Base-by-base conservation (phyloP, 2,888 invertebrate genomes). In the Tetrapedia diversipes region DNA sequence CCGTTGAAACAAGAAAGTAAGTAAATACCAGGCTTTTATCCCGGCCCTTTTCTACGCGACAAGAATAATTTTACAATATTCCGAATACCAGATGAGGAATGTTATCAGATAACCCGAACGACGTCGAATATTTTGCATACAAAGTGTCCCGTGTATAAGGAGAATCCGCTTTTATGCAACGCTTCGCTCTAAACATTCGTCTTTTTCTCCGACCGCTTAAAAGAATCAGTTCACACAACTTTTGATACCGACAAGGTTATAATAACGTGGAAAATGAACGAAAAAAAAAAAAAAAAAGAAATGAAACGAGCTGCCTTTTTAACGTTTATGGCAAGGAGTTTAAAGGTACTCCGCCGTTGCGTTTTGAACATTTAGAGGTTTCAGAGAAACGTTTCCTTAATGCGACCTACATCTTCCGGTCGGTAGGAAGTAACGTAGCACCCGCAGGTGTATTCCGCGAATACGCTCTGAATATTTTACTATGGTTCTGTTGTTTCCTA, bases 1-100 rank as follows among this genome's bases (percentile, higher is more conserved):
- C 22, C 45, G 45, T 34, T 32, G 27, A 63, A 45, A 73, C 54
- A 45, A 24, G 51, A 43, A 32, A 22, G 37, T 22, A 32, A 22
- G 37, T 22, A 59, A 51, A 63, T 61, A 34, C 65, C 27, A 22
- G n/a, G 29, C 8, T 8, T 41, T 53, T 43, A 37, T 41, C 34
- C 32, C 11, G 37, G 4, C 39, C 14, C 37, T 59, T 56, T 37
- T 22, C 41, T 29, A 19, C 63, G 53, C 56, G 29, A 61, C 29
- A 22, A 37, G 49, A 56, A 51, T 57, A 72, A 72, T 67, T 72
- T 77, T 32, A 34, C 39, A 67, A 67, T 75, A 41, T 45, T 43
- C 24, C 22, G 27, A 41, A 69, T 69, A 69, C 59, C 59, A 22
- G 69, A 60, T 27, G 53, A 67, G 67, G 61, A 74, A 80, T 75